These are phyloP conservation scores for Eidolon helvum DNA, from an alignment of 2,113 vertebrate species.

Conservation along the genomic window DNA sequence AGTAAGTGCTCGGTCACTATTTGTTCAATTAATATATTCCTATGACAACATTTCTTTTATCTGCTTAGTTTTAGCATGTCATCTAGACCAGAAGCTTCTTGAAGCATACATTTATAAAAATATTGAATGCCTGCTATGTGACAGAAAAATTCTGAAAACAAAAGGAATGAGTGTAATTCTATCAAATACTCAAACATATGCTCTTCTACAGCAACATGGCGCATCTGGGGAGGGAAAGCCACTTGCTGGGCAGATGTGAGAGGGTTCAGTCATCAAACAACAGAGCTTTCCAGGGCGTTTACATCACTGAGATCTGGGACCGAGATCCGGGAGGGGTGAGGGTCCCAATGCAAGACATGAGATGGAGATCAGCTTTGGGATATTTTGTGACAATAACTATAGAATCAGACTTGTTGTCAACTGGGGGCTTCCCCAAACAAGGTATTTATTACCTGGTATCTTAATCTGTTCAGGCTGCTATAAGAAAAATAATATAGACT, in stretches of 20 bases:
- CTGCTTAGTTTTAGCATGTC: not conserved
- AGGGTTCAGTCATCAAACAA: fast-evolving
- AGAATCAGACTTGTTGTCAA: not conserved
- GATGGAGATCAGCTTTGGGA: not conserved
- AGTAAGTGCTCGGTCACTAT: too few relatives aligned
- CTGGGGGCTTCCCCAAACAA: not conserved
- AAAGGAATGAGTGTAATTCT: not conserved
- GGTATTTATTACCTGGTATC: not conserved
- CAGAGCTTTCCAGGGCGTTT: not conserved
- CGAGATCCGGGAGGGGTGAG: not conserved
- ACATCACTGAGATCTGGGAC: not conserved
- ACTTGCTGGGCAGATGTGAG: not conserved
- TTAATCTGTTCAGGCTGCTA: not conserved
- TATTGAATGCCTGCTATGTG: not conserved
- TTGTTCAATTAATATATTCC: not conserved
- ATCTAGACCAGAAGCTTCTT: not conserved
- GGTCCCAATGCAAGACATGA: not conserved
- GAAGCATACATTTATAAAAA: not conserved
- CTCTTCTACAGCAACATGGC: not conserved
- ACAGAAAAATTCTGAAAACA: not conserved
- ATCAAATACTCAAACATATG: not conserved
- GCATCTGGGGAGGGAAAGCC: not conserved
- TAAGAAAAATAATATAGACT: not conserved
- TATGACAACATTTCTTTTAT: not conserved
- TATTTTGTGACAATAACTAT: not conserved